These are phyloP conservation scores for Heteromyza rotundicornis DNA, from an alignment of 2,888 invertebrate species.

Conservation along the genomic window DNA sequence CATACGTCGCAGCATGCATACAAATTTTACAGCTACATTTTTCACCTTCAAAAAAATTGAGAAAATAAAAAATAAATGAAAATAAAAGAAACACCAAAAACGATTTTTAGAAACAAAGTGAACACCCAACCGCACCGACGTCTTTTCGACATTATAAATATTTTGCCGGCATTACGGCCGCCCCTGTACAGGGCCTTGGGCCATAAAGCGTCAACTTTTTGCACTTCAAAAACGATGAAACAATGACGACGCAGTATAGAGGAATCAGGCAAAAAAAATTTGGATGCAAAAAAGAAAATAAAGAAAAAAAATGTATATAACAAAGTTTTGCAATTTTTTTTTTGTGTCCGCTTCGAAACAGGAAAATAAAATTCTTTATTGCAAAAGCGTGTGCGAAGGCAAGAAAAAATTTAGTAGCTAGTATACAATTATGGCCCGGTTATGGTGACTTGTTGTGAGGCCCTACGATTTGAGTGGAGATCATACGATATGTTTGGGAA, in stretches of 20 bases:
- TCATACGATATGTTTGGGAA: no score
- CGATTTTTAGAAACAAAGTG: not conserved
- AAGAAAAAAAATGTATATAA: no score
- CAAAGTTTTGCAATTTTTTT: no score
- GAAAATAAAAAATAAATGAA: not conserved
- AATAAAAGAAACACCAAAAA: not conserved
- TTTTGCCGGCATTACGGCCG: not conserved
- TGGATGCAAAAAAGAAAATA: no score
- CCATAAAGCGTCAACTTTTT: constrained; percentile 2
- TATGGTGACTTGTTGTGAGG: no score
- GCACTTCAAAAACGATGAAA: not conserved
- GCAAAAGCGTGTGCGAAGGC: constrained; percentile 27
- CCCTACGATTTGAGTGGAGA: no score
- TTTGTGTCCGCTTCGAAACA: constrained; percentile 16
- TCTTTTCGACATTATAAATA: not conserved
- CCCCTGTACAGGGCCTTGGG: not conserved
- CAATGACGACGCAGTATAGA: not conserved
- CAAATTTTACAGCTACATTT: not conserved
- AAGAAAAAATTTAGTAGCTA: no score
- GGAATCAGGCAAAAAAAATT: constrained; percentile 15
- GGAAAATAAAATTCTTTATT: constrained; percentile 26
- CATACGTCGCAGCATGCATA: not conserved
- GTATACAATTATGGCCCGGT: no score
- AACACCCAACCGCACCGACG: no score
- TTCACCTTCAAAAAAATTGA: not conserved